Percentiles rank a stretch among this genome's conserved stretches.
phyloP scores from a whole-genome alignment of 2,797 vertebrate species.

The Artibeus jamaicensis region DNA sequence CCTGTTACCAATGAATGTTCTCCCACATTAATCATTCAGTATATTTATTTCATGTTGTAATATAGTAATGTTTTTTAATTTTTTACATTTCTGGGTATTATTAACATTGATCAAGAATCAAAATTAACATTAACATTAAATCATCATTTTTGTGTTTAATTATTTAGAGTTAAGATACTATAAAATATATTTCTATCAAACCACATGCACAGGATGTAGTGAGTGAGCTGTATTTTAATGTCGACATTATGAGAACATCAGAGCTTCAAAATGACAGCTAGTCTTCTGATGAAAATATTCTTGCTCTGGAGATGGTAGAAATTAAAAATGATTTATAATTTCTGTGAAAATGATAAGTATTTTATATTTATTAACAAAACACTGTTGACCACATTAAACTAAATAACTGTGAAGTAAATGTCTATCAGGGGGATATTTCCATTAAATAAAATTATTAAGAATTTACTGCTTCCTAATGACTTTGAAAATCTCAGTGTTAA shows the following conservation, averaged over 20 bases:
- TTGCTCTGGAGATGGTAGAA: not conserved
- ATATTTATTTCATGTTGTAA: not conserved
- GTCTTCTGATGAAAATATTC: not conserved
- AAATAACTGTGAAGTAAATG: not conserved
- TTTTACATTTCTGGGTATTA: not conserved
- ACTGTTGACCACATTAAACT: not conserved
- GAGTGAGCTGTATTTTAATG: not conserved
- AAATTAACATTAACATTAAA: not conserved
- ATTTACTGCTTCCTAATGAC: not conserved
- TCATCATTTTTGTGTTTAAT: not conserved
- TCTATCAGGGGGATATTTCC: not conserved
- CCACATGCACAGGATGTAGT: not conserved
- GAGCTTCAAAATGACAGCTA: not conserved
- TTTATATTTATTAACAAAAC: not conserved
- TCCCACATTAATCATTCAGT: not conserved
- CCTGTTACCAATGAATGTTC: not conserved
- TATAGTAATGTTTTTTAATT: not conserved
- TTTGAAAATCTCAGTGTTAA: not conserved
- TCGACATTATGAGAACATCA: not conserved
- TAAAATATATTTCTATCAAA: not conserved
- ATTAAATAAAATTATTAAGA: not conserved
- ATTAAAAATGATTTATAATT: not conserved
- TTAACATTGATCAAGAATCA: not conserved
- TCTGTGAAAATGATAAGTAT: not conserved
- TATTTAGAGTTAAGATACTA: not conserved